phyloP scores from a whole-genome alignment of 1,140 invertebrate species.

The Apocrypta bakeri region DNA sequence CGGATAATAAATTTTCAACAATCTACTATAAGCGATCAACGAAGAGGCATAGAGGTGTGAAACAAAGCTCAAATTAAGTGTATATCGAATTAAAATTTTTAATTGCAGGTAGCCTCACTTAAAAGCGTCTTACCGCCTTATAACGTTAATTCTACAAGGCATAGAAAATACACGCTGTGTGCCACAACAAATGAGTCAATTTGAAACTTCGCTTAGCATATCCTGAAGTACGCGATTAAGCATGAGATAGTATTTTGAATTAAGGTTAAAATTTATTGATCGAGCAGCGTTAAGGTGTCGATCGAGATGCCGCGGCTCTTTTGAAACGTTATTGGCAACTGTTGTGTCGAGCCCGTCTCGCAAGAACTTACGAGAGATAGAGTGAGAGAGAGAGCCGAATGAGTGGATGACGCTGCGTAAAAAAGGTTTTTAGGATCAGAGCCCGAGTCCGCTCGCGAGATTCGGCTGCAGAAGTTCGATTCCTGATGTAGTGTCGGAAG shows the following conservation, averaged over 20 bases:
- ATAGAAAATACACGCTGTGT: neutral
- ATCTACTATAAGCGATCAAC: no score
- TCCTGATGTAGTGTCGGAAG: neutral
- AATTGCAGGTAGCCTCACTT: no score
- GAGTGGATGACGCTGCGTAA: conserved; percentile 29
- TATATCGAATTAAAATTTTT: no score
- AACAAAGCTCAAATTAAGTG: no score
- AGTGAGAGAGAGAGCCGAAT: conserved; percentile 7
- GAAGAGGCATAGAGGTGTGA: no score
- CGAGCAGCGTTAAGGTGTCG: neutral
- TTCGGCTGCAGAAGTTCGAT: neutral
- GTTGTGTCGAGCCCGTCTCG: neutral
- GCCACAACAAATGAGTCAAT: no score
- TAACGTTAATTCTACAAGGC: conserved; percentile 29
- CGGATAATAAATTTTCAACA: no score
- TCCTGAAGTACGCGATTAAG: neutral
- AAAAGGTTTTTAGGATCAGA: neutral
- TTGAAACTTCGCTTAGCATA: neutral
- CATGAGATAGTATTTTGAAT: neutral
- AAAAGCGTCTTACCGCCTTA: no score
- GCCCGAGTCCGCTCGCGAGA: neutral
- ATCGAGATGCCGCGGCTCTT: neutral
- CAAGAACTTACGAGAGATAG: conserved; percentile 14
- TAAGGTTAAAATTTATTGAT: neutral
- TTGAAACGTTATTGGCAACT: neutral